Percentiles rank a stretch among this genome's conserved stretches.
Conservation (phyloP, 2,888 invertebrate genomes). For the Polia nebulosa region DNA sequence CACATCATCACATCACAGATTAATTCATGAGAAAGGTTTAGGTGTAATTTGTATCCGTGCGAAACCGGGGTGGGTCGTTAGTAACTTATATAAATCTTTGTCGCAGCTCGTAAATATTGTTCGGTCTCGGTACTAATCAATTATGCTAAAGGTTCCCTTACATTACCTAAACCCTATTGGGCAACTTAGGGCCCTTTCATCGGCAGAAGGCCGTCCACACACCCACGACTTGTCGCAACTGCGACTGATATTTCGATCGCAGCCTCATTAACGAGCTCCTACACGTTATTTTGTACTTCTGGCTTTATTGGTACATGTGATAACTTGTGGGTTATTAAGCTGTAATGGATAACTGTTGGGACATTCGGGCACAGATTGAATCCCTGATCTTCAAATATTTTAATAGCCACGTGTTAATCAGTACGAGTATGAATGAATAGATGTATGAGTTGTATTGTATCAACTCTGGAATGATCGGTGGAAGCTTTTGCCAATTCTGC, state of each 20-base stretch:
- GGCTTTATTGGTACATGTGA: constrained; percentile 52
- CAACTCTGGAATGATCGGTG: background rate
- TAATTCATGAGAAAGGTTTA: too few species aligned
- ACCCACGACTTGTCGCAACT: constrained; percentile 66
- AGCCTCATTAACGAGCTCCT: constrained; percentile 62
- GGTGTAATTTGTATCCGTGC: too few species aligned
- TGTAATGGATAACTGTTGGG: constrained; percentile 43
- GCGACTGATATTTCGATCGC: constrained; percentile 55
- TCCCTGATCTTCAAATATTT: constrained; percentile 10
- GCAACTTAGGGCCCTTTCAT: constrained; percentile 60
- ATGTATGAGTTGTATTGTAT: too few species aligned
- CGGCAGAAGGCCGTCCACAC: constrained; percentile 67
- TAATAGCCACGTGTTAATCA: background rate
- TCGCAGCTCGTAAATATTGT: constrained; percentile 27
- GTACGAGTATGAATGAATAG: background rate
- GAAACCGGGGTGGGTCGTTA: too few species aligned
- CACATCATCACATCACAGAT: too few species aligned
- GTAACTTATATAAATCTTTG: background rate
- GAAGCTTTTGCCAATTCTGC: background rate
- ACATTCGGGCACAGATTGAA: constrained; percentile 1
- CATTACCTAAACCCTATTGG: constrained; percentile 43
- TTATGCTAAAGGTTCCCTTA: constrained; percentile 31
- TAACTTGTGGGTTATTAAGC: constrained; percentile 50
- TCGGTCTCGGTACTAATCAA: constrained; percentile 21
- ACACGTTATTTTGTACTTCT: constrained; percentile 55